Base-by-base conservation (phyloP, 2,888 invertebrate genomes). In the Anoplius nigerrimus region DNA sequence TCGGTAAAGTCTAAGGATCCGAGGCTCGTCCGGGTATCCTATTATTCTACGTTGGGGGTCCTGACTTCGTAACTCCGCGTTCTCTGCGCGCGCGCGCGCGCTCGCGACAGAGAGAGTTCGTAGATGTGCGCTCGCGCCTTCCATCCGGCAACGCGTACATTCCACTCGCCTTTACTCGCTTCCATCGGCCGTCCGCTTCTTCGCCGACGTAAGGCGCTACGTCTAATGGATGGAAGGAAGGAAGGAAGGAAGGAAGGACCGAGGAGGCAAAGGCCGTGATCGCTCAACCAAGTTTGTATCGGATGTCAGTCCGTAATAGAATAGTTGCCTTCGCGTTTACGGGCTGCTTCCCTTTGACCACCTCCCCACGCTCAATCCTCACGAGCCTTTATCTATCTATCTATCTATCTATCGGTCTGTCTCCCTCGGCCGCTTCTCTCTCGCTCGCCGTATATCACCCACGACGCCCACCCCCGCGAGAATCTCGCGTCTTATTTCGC, bases 291-390 rank as follows among this genome's bases (percentile, higher is more conserved):
- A 88, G 82, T 85, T 88, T 86, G 86, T 85, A 87, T 88, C 87
- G 82, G 82, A 87, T 87, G 87, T 87, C 88, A 85, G 84, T 81
- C 72, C 79, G 84, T 87, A 87, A 87, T 84, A 85, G 86, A 87
- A 88, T 87, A 86, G 86, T 87, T 83, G 82, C 48, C 48, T 82
- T 82, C 74, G 82, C 82, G 82, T 84, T 86, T 82, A 80, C 80
- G 80, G 78, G 66, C 69, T 78, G 77, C 82, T 82, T 82, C 81
- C 80, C 67, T 82, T 82, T 80, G 82, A 82, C 81, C 83, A 66
- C 58, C 61, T 55, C 58, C 24, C 22, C 59, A 66, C 67, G 59
- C 62, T 62, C 46, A 46, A 58, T 51, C 53, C 58, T 34, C 34
- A 34, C 34, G 34, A 34, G 34, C 34, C 34, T 34, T 34, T 34